Percentiles rank a stretch among this genome's conserved stretches.
phyloP scores from a whole-genome alignment of 2,113 vertebrate genomes.

The Aptenodytes forsteri region DNA sequence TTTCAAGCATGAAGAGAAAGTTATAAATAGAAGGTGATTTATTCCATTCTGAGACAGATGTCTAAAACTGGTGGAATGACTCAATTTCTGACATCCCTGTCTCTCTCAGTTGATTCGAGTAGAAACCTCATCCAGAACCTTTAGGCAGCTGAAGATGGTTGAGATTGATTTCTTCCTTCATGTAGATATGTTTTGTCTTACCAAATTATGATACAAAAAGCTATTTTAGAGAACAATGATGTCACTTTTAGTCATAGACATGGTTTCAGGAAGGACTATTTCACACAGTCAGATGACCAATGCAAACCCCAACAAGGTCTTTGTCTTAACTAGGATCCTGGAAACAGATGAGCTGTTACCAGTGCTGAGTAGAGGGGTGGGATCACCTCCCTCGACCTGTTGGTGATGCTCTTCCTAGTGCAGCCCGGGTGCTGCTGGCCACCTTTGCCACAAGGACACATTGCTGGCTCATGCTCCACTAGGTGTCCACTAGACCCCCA shows the following conservation, averaged over 20 bases:
- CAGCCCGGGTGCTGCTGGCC: not conserved
- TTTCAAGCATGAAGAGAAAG: not conserved
- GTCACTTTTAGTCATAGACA: not conserved
- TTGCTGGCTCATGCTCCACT: not conserved
- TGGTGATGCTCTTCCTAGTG: not conserved
- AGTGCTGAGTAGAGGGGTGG: not conserved
- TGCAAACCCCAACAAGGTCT: not conserved
- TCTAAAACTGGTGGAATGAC: not conserved
- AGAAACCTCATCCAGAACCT: not conserved
- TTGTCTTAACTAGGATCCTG: not conserved
- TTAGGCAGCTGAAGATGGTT: not conserved
- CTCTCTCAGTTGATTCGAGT: not conserved
- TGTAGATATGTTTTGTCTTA: not conserved
- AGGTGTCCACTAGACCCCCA: not conserved
- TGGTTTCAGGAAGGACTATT: not conserved
- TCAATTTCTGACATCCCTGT: not conserved
- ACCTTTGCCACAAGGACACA: not conserved
- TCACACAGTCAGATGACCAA: not conserved
- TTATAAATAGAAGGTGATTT: not conserved
- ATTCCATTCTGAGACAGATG: not conserved
- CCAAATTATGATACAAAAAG: not conserved
- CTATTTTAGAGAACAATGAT: not conserved
- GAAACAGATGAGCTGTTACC: not conserved
- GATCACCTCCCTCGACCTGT: accelerated
- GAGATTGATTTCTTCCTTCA: not conserved